These are phyloP conservation scores for Polymixis flavicincta DNA, from an alignment of 2,888 invertebrate species.

Conservation along the genomic window DNA sequence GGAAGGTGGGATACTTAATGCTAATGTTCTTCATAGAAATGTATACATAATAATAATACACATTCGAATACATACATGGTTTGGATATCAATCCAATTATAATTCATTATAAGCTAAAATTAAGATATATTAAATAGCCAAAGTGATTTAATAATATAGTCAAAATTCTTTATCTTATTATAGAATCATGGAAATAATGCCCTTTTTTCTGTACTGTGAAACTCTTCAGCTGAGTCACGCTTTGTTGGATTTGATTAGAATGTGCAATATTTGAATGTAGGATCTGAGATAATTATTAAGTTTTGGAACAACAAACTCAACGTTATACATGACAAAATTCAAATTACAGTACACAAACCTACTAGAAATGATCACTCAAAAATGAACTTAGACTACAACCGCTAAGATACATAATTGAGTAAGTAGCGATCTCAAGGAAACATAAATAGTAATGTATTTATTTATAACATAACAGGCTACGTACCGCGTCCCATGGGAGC, in stretches of 20 bases:
- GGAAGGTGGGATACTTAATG: constrained; percentile 92
- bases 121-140: neutral
- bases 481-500: constrained; percentile 96
- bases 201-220: neutral
- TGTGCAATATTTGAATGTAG: neutral
- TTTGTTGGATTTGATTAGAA: neutral
- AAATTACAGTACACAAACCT: neutral
- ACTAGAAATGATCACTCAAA: neutral
- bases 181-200: neutral
- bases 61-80: neutral
- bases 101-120: neutral
- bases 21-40: neutral
- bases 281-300: neutral
- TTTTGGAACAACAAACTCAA: neutral
- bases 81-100: neutral
- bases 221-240: too few relatives aligned
- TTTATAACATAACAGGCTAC: constrained; percentile 78
- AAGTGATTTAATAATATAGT: too few relatives aligned
- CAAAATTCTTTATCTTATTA: neutral
- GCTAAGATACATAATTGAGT: neutral
- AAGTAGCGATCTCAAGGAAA: neutral
- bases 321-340: neutral
- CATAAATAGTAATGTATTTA: neutral
- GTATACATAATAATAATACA: neutral
- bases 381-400: neutral